Evolutionary conservation across 2,113 vertebrate genomes (phyloP), one percentile per base, ranked within the genome.

Genomic region (Podarcis raffonei): DNA sequence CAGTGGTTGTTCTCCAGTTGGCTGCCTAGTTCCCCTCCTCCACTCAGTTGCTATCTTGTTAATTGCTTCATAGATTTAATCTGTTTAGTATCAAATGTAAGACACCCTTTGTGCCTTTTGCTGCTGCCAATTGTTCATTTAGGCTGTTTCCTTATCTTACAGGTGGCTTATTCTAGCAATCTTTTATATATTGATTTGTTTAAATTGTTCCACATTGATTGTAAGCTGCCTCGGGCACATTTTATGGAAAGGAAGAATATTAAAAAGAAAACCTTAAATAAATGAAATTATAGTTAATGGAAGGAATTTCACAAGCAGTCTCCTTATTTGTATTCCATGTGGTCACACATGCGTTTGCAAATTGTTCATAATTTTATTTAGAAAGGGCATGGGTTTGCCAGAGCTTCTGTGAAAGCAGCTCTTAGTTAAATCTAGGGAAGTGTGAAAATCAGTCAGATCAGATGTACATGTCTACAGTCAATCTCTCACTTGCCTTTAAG

Each of bases 391-490:
- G 42, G 15, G 87, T 95, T 91, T 27, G 5, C 91, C 91, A 87
- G 37, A 84, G 87, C 48, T 91, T 82, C 81, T 94, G 86, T 0
- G 1, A 91, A 92, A 94, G 88, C 27, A 75, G 94, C 94, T 93
- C 93, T 93, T 81, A 90, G 92, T 87, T 92, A 96, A 94, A 95
- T 86, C 66, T 90, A 90, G 80, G 23, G 91, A 95, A 94, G 95
- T 95, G 93, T 89, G 94, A 95, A 96, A 94, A 93, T 95, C 93
- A 94, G 94, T 93, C 95, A 86, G 32, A 92, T 93, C 89, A 94
- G 93, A 94, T 90, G 94, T 92, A 74, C 77, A 74, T 30, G 42
- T 85, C 90, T 90, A 42, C 93, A 89, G 84, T 20, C 93, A 94
- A 90, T 92, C 89, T 91, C 89, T 92, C 82, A 75, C 81, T 83